Percentiles rank a stretch among this genome's conserved stretches.
Conservation (phyloP, 2,888 invertebrate genomes). For the Pteria penguin region DNA sequence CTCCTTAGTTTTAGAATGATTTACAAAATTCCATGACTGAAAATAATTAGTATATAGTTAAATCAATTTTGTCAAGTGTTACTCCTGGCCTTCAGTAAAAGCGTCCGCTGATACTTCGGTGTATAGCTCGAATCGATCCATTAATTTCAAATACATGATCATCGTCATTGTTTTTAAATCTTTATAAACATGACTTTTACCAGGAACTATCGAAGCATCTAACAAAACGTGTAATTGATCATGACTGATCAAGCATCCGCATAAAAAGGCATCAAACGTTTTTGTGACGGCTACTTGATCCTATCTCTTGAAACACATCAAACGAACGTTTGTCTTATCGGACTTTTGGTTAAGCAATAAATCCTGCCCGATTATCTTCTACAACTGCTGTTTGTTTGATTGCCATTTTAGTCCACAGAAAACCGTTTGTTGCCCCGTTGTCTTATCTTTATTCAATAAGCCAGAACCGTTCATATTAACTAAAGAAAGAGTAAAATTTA, state of each 20-base stretch:
- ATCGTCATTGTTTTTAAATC: not conserved
- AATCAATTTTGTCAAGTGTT: too few relatives aligned
- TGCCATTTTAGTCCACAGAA: not conserved
- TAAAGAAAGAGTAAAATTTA: not conserved
- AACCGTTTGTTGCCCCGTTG: not conserved
- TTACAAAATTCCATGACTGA: too few relatives aligned
- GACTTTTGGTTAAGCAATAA: not conserved
- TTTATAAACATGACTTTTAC: not conserved
- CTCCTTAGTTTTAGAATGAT: too few relatives aligned
- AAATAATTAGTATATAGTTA: too few relatives aligned
- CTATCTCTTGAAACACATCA: not conserved
- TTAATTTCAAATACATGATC: not conserved
- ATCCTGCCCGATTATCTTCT: not conserved
- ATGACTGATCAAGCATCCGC: not conserved
- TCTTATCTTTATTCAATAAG: not conserved
- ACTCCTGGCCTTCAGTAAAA: too few relatives aligned
- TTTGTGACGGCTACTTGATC: not conserved
- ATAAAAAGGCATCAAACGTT: not conserved
- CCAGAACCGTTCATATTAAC: not conserved
- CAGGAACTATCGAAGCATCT: not conserved
- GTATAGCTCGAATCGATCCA: not conserved
- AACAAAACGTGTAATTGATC: not conserved
- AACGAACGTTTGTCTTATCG: not conserved
- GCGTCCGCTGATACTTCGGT: too few relatives aligned
- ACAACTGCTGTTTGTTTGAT: not conserved